phyloP scores from a whole-genome alignment of 2,797 vertebrate genomes.

The Allochrocebus solatus region DNA sequence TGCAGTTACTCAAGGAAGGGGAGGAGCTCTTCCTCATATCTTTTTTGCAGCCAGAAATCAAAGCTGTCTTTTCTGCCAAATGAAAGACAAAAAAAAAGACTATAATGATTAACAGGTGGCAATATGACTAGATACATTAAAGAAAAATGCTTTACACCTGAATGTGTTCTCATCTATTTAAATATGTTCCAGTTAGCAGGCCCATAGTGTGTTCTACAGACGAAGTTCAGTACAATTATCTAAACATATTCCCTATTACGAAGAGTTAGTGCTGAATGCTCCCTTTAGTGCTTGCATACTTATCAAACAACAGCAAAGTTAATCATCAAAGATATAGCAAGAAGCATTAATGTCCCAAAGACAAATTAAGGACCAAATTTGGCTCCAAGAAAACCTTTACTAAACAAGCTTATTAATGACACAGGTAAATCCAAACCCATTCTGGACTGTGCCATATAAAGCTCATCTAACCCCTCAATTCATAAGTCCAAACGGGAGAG shows the following conservation, averaged over 20 bases:
- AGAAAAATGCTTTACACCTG: constrained; percentile 61
- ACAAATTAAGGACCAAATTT: constrained; percentile 40
- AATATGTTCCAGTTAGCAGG: constrained; percentile 29
- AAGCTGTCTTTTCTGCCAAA: constrained; percentile 93
- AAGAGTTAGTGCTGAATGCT: constrained; percentile 33
- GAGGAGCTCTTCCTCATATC: constrained; percentile 99
- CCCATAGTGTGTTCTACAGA: constrained; percentile 38
- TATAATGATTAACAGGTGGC: constrained; percentile 64
- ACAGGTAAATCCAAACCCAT: constrained; percentile 21
- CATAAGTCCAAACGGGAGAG: neutral
- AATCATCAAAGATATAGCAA: constrained; percentile 30
- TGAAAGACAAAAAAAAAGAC: constrained; percentile 76
- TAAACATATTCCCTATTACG: constrained; percentile 14
- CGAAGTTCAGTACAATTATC: constrained; percentile 54
- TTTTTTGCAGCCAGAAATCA: constrained; percentile 92
- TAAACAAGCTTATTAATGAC: constrained; percentile 28
- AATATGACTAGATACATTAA: constrained; percentile 58
- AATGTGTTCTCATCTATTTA: constrained; percentile 45
- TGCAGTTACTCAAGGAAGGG: constrained; percentile 95
- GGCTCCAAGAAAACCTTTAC: constrained; percentile 18
- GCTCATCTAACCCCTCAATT: constrained; percentile 13
- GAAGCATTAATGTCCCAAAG: constrained; percentile 13
- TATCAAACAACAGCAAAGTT: constrained; percentile 45
- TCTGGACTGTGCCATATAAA: neutral
- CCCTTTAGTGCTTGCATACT: neutral